Conservation (phyloP, 2,113 vertebrate genomes). For the Porphyrio hochstetteri region DNA sequence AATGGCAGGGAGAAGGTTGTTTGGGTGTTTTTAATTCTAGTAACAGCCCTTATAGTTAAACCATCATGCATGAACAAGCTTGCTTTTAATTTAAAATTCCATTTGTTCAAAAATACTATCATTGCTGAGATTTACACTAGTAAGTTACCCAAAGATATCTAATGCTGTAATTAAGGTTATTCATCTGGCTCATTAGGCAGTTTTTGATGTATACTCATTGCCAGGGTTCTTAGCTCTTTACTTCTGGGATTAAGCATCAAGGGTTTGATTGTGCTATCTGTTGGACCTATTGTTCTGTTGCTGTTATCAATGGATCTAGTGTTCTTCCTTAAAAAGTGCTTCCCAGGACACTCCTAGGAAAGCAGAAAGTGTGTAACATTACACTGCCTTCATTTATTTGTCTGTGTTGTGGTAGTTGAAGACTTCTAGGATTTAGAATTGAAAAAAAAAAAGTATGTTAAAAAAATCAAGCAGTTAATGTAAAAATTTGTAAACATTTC, state of each 20-base stretch:
- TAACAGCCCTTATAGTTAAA: background rate
- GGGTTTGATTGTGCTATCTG: background rate
- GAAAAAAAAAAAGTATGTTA: background rate
- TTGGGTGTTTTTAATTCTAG: background rate
- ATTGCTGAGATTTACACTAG: background rate
- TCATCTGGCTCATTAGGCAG: slow-evolving; percentile 13
- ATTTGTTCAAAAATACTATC: background rate
- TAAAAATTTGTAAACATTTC: background rate
- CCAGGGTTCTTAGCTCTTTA: background rate
- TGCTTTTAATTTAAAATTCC: background rate
- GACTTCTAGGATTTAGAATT: background rate
- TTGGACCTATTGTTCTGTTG: background rate
- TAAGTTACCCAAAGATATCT: background rate
- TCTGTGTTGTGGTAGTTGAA: background rate
- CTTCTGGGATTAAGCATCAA: background rate
- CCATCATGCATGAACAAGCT: background rate
- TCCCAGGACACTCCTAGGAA: background rate
- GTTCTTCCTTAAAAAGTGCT: background rate
- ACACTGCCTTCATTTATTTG: background rate
- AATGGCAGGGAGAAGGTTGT: background rate
- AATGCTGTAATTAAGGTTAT: slow-evolving; percentile 29
- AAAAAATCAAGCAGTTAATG: background rate
- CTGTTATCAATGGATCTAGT: background rate
- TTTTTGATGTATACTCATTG: background rate
- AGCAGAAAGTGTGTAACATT: background rate